Evolutionary conservation across 1,140 invertebrate genomes (phyloP).

Genomic region (Palaemon carinicauda): DNA sequence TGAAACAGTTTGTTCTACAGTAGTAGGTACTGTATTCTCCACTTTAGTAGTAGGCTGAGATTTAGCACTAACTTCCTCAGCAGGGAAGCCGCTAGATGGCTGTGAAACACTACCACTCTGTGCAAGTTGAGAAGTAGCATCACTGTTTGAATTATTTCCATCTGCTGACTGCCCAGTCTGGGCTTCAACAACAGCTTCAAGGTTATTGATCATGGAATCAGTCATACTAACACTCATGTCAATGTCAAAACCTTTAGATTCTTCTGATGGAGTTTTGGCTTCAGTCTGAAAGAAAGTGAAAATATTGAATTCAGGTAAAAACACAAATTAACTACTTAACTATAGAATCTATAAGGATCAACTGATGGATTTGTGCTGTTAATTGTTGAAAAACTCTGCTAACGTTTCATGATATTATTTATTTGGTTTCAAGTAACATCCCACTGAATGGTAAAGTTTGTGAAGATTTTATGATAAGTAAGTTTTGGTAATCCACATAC

Average conservation of each 20-base stretch:
- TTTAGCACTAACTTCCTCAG: background rate
- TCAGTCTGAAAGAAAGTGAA: constrained; percentile 44
- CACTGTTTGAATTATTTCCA: background rate
- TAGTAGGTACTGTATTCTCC: background rate
- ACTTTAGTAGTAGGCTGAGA: constrained; percentile 11
- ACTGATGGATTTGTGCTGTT: too few species aligned
- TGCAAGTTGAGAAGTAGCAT: background rate
- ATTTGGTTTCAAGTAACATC: too few species aligned
- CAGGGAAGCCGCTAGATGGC: background rate
- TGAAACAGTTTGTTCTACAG: background rate
- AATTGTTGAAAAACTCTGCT: too few species aligned
- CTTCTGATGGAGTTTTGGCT: constrained; percentile 57
- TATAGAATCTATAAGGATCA: too few species aligned
- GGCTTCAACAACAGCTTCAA: constrained; percentile 6
- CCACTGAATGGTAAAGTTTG: too few species aligned
- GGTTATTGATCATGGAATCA: constrained; percentile 47
- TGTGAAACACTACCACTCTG: background rate
- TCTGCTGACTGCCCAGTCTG: constrained; percentile 15
- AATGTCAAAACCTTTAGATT: constrained; percentile 49
- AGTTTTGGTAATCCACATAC: too few species aligned
- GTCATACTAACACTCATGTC: constrained; percentile 53
- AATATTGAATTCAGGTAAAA: background rate
- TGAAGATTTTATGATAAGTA: too few species aligned
- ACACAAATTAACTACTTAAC: background rate
- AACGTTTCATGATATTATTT: too few species aligned